Percentiles rank a stretch among this genome's conserved stretches.
phyloP scores from a whole-genome alignment of 1,140 invertebrate genomes.

The Drosophila littoralis region DNA sequence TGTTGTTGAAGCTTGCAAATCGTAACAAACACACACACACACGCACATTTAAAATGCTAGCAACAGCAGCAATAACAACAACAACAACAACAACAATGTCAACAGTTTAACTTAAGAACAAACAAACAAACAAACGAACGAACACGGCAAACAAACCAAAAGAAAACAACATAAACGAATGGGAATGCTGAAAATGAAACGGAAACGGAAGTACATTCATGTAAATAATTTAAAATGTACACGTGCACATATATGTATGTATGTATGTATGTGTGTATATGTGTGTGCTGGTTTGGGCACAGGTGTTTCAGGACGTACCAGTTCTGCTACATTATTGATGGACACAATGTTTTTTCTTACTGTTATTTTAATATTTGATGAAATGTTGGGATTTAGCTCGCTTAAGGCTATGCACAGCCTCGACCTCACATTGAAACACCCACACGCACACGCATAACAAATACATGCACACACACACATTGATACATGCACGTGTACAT shows the following conservation, averaged over 20 bases:
- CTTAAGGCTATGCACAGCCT: constrained; percentile 26
- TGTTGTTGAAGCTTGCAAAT: constrained; percentile 13
- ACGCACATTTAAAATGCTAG: constrained; percentile 36
- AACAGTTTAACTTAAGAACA: constrained; percentile 62
- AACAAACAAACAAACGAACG: constrained; percentile 52
- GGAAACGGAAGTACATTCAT: constrained; percentile 46
- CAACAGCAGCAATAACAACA: constrained; percentile 56
- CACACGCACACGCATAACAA: constrained; percentile 12
- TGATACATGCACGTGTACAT: constrained; percentile 14
- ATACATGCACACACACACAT: constrained; percentile 3
- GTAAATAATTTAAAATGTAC: constrained; percentile 48
- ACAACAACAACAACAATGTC: constrained; percentile 58
- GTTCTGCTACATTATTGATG: constrained; percentile 39
- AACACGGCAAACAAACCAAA: constrained; percentile 34
- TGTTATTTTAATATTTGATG: constrained; percentile 43
- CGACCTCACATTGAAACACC: constrained; percentile 29
- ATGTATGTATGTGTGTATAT: constrained; percentile 2
- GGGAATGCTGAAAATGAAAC: constrained; percentile 46
- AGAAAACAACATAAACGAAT: constrained; percentile 38
- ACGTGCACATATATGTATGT: constrained; percentile 20
- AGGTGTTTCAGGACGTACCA: constrained; percentile 38
- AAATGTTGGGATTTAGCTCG: constrained; percentile 46
- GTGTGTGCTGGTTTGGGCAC: constrained; percentile 10
- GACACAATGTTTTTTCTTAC: constrained; percentile 18
- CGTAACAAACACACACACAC: constrained; percentile 13